Percentiles rank a stretch among this genome's conserved stretches.
phyloP scores from a whole-genome alignment of 2,113 vertebrate species.

The Megalops atlanticus region DNA sequence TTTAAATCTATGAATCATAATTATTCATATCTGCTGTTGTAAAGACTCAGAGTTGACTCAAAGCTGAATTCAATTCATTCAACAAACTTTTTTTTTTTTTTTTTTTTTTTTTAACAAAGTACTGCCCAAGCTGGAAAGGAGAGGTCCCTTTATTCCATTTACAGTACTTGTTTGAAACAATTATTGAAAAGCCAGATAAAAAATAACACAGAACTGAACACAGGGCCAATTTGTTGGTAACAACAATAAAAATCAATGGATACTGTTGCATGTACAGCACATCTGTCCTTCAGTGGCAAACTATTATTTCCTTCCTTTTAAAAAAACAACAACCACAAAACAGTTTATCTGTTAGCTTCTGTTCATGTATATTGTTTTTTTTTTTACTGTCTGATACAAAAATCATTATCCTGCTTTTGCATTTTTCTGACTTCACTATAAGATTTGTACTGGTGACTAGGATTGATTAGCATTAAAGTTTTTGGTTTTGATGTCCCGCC shows the following conservation, averaged over 20 bases:
- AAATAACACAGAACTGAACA: slow-evolving; percentile 11
- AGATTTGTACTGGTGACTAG: neutral
- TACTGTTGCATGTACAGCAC: neutral
- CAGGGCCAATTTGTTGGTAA: slow-evolving; percentile 4
- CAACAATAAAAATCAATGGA: slow-evolving; percentile 9
- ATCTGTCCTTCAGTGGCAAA: neutral
- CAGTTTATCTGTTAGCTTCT: neutral
- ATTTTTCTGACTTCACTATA: neutral
- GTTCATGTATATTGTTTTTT: neutral
- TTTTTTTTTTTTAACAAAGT: no score
- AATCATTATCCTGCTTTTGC: neutral
- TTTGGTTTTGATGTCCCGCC: neutral
- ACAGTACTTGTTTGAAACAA: neutral
- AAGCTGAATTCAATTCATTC: neutral
- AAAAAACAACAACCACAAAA: no score
- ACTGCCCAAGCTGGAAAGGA: neutral
- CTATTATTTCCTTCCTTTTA: neutral
- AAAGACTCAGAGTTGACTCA: neutral
- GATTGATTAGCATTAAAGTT: neutral
- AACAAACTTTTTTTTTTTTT: neutral
- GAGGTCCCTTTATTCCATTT: slow-evolving; percentile 6
- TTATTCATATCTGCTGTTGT: neutral
- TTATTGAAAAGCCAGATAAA: slow-evolving; percentile 4
- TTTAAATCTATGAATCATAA: neutral
- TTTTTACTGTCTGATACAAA: neutral